phyloP scores from a whole-genome alignment of 2,888 invertebrate species.

The Pelosia muscerda region DNA sequence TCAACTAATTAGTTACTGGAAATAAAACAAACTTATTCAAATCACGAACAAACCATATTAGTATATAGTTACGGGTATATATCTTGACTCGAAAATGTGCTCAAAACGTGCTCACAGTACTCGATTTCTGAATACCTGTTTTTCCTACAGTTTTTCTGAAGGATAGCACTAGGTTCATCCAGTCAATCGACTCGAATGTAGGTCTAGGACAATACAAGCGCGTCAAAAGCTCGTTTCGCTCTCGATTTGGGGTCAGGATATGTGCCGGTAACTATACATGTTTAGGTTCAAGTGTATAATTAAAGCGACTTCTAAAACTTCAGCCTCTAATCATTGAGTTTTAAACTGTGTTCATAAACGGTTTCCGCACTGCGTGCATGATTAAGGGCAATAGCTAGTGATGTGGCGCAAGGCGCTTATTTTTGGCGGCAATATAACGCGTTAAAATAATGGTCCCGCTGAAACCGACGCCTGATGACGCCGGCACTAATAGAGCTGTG shows the following conservation, averaged over 20 bases:
- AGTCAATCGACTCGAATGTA: no score
- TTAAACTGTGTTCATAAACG: constrained; percentile 38
- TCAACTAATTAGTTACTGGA: not conserved
- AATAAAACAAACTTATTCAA: not conserved
- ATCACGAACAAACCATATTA: constrained; percentile 1
- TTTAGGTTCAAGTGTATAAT: not conserved
- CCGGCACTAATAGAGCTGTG: constrained; percentile 23
- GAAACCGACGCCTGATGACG: constrained; percentile 46
- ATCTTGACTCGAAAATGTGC: no score
- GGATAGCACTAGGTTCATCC: no score
- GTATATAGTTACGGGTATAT: no score
- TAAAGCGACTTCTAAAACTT: not conserved
- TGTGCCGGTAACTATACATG: no score
- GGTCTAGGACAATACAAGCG: no score
- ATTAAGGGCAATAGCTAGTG: constrained; percentile 60
- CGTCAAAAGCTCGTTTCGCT: no score
- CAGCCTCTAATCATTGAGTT: not conserved
- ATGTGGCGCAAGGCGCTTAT: constrained; percentile 63
- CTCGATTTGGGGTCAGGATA: no score
- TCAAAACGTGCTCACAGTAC: no score
- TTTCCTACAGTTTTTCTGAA: no score
- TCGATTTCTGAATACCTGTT: no score
- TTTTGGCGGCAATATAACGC: constrained; percentile 56
- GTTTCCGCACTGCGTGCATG: constrained; percentile 55
- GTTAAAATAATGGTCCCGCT: constrained; percentile 60